Conservation (phyloP, 2,113 vertebrate genomes). For the Scortum barcoo region DNA sequence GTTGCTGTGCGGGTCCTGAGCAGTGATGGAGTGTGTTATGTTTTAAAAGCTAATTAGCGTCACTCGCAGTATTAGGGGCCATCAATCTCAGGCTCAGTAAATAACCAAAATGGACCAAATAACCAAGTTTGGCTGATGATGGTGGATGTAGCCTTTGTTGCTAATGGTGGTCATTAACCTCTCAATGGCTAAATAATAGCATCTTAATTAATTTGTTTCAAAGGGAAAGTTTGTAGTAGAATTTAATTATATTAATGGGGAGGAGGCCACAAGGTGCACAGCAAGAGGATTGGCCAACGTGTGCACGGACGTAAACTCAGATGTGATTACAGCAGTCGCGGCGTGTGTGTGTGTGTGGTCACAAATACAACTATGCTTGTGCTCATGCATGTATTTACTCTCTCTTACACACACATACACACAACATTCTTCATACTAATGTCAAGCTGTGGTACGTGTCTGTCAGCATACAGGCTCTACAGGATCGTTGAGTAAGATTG, state of each 20-base stretch:
- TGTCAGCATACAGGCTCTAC: not conserved
- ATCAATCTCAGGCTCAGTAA: conserved; percentile 97
- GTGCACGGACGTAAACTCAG: conserved; percentile 43
- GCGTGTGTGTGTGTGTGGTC: conserved; percentile 18
- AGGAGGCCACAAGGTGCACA: conserved; percentile 73
- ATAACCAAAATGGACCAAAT: conserved; percentile 99
- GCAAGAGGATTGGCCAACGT: conserved; percentile 46
- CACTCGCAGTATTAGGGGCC: conserved; percentile 91
- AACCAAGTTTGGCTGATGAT: conserved; percentile 98
- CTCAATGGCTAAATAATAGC: conserved; percentile 91
- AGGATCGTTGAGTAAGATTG: not conserved
- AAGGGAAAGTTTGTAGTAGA: conserved; percentile 85
- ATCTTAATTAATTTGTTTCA: conserved; percentile 88
- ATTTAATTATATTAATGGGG: conserved; percentile 85
- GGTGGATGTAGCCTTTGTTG: conserved; percentile 93
- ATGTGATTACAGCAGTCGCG: conserved; percentile 54
- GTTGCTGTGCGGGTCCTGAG: conserved; percentile 88
- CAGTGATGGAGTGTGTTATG: conserved; percentile 98
- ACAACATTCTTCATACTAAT: not conserved
- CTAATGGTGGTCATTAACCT: conserved; percentile 93
- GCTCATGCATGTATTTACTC: not conserved
- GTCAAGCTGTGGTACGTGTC: not conserved
- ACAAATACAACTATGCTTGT: not conserved
- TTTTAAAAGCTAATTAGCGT: conserved; percentile 99
- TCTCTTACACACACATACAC: conserved; percentile 7